These are phyloP conservation scores for Cephus runcator DNA, from an alignment of 2,888 invertebrate species.

Conservation along the genomic window DNA sequence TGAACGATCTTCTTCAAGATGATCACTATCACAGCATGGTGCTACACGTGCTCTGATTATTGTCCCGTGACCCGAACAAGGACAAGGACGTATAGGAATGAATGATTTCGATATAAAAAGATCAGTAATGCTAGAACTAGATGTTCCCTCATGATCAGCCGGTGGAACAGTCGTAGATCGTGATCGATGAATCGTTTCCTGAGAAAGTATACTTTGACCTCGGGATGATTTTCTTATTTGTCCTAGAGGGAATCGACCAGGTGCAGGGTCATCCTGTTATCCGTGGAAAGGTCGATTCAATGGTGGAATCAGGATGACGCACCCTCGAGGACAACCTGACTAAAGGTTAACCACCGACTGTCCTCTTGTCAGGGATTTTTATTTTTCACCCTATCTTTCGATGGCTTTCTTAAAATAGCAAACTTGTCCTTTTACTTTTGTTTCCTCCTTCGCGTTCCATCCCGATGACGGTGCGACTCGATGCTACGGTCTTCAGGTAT, in stretches of 20 bases:
- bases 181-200: background rate
- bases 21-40: background rate
- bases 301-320: background rate
- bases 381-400: background rate
- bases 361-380: constrained; percentile 24
- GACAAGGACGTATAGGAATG: background rate
- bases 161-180: background rate
- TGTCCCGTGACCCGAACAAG: background rate
- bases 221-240: background rate
- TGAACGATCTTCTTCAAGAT: background rate
- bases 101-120: background rate
- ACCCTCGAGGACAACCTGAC: background rate
- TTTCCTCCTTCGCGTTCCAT: background rate
- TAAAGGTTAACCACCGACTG: constrained; percentile 44
- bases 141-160: background rate
- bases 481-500: background rate
- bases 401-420: background rate
- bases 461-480: background rate
- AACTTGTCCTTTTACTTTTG: constrained; percentile 26
- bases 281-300: background rate
- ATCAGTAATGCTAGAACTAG: background rate
- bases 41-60: background rate
- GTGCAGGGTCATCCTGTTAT: background rate
- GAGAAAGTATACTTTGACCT: background rate
- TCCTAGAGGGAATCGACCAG: background rate